phyloP scores from a whole-genome alignment of 2,113 vertebrate species.

The Amphilophus citrinellus region DNA sequence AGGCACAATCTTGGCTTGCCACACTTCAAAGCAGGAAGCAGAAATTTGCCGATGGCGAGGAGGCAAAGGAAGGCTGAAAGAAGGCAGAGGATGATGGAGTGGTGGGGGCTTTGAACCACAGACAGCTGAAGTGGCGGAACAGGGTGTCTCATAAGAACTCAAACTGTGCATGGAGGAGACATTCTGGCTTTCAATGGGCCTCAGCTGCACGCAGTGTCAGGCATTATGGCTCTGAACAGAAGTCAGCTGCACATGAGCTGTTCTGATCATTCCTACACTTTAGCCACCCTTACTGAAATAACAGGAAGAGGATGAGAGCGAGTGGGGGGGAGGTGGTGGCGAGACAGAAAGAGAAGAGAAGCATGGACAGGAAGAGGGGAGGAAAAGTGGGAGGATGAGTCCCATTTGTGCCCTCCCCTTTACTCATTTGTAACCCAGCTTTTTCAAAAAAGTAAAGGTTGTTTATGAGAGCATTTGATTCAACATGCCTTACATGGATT shows the following conservation, averaged over 20 bases:
- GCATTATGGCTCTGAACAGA: conserved; percentile 56
- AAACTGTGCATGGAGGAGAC: conserved; percentile 20
- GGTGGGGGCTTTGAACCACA: conserved; percentile 14
- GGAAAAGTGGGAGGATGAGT: conserved; percentile 4
- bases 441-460: not conserved
- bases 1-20: not conserved
- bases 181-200: conserved; percentile 56
- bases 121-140: conserved; percentile 60
- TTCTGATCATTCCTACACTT: conserved; percentile 57
- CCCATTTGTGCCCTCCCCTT: not conserved
- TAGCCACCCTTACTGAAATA: conserved; percentile 34
- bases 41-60: conserved; percentile 17
- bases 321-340: not conserved
- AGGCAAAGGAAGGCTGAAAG: not conserved
- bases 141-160: conserved; percentile 33
- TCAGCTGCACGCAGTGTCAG: conserved; percentile 64
- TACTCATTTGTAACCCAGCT: not conserved
- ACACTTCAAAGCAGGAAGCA: conserved; percentile 9
- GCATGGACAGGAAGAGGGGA: conserved; percentile 18
- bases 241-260: conserved; percentile 61
- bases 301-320: conserved; percentile 50
- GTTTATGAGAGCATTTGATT: not conserved
- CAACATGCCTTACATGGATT: not conserved
- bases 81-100: not conserved
- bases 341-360: not conserved